Base-by-base conservation (phyloP, 2,888 invertebrate genomes). In the Drosophila emarginata region DNA sequence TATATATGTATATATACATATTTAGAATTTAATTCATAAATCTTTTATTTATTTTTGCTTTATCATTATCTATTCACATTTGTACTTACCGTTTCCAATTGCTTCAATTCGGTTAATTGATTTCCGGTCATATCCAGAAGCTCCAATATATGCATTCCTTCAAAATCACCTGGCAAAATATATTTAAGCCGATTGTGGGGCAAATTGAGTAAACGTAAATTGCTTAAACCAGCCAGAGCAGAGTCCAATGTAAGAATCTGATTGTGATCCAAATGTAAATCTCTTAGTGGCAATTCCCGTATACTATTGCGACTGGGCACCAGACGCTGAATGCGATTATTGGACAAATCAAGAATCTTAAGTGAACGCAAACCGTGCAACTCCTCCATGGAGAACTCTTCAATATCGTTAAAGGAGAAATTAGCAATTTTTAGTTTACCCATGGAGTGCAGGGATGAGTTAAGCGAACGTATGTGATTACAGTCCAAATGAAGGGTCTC, bases 61-160 rank as follows among this genome's bases (percentile, higher is more conserved):
- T 6, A n/a, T 6, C 9, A n/a, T 7, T 23, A 23, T 23, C 23
- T 23, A 23, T 23, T 4, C 23, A 23, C 14, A 28, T 6, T 11
- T 11, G 1, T 26, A 76, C 86, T 89, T 92, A 97, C 97, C 94
- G 96, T 96, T 81, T 96, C 96, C 64, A 96, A 95, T 92, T 96
- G 96, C 90, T 96, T 96, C 64, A 97, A 92, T 2, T 96, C 95
- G 51, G 94, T 94, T 39, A 97, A 92, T 73, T 94, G 94, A 90
- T 97, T 97, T 88, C 95, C 93, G 0, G 97, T 96, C 52, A 97
- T 93, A 89, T 97, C 97, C 45, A 97, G 93, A 61, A 95, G 92
- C 86, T 94, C 94, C 45, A 97, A 92, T 72, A 94, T 94, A 80
- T 95, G 95, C 79, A 97, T 92, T 23, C 96, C 96, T 64, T 95